Percentiles rank a stretch among this genome's conserved stretches.
Evolutionary conservation across 2,888 invertebrate species (phyloP).

Genomic region (Rotaria macrura): DNA sequence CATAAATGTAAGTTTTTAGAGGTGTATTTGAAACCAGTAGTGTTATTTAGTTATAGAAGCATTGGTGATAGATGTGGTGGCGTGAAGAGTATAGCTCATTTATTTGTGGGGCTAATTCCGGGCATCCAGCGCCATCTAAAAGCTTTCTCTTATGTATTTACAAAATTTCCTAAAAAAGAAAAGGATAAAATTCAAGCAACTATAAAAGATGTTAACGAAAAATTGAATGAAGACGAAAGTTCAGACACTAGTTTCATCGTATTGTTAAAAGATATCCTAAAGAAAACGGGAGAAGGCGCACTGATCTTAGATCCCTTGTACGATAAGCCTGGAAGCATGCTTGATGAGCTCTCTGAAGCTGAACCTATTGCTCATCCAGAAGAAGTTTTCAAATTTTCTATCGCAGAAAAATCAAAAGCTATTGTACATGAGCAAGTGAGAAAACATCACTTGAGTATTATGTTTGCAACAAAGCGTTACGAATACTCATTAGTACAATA

Average conservation of each 20-base stretch:
- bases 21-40: not conserved
- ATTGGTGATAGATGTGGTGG: not conserved
- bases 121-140: not conserved
- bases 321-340: not conserved
- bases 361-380: not conserved
- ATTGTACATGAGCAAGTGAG: not conserved
- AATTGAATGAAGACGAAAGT: not conserved
- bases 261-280: not conserved
- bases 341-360: not conserved
- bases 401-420: not conserved
- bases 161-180: not conserved
- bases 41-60: not conserved
- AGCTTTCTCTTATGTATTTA: not conserved
- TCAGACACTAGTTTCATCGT: not conserved
- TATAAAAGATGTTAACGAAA: not conserved
- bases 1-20: no score
- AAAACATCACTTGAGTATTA: not conserved
- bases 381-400: not conserved
- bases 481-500: not conserved
- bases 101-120: not conserved
- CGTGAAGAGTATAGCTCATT: not conserved
- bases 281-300: not conserved
- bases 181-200: not conserved
- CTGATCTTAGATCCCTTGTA: not conserved
- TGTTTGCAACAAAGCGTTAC: not conserved